Base-by-base conservation (phyloP, 2,113 vertebrate species). In the Electrona antarctica region DNA sequence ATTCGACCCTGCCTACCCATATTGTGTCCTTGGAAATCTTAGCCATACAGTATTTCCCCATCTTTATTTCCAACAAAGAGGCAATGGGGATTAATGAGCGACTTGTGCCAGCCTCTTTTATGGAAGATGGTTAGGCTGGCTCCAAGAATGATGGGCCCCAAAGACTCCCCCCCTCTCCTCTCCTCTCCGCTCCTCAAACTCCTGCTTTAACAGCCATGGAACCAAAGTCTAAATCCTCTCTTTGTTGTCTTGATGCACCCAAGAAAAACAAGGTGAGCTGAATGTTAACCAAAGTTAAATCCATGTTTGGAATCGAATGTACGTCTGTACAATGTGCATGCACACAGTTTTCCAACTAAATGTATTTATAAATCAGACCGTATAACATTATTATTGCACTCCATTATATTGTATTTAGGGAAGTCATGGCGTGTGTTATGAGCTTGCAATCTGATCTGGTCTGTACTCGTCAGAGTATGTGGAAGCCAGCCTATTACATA, bases 11-110 rank as follows among this genome's bases (percentile, higher is more conserved):
- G 54, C 60, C 60, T 49, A 41, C 65, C 61, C 56, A 49, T 81
- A 45, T 58, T 58, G 46, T 75, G 79, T 73, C 63, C 79, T 77
- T 83, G 59, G 82, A 84, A 81, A 83, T 74, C 29, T 54, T 69
- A 52, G 64, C 73, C 7, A 61, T 80, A 41, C 63, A 41, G 33
- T 41, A 41, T 84, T 76, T 65, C 4, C 57, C 51, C 63, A 6
- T 66, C 64, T 61, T 69, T 60, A 54, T 61, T 57, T 62, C 6
- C 51, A 79, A 56, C 58, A 69, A 52, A 77, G 74, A 71, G 41
- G 67, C 63, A 51, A 15, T 60, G 52, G 48, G 67, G 51, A 85
- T 64, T 67, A 71, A 69, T 61, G 78, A 11, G 49, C n/a, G 61
- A 73, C 7, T 52, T 68, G 67, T 73, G 60, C 21, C 15, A 56